phyloP scores from a whole-genome alignment of 2,888 invertebrate species.

The Cerastoderma edule region DNA sequence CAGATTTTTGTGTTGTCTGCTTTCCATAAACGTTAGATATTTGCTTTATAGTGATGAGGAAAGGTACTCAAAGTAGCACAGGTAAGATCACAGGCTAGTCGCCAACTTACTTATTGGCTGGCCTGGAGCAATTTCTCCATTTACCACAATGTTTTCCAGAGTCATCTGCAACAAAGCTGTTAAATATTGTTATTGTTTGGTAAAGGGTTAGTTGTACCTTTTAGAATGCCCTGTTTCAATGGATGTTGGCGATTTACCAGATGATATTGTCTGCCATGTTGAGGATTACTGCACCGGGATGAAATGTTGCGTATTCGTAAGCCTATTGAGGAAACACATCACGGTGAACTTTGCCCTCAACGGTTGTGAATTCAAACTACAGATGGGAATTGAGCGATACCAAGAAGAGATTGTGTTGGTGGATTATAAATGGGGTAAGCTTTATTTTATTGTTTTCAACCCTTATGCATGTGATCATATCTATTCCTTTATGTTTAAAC shows the following conservation, averaged over 20 bases:
- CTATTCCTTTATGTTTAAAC: no score
- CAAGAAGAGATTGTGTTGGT: conserved; percentile 37
- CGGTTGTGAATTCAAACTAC: conserved; percentile 54
- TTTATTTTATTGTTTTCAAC: no score
- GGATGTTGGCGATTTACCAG: conserved; percentile 41
- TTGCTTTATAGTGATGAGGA: no score
- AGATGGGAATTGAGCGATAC: conserved; percentile 53
- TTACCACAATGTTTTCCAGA: background rate
- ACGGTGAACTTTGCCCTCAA: conserved; percentile 54
- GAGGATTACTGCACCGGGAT: conserved; percentile 59
- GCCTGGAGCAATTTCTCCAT: background rate
- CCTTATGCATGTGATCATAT: no score
- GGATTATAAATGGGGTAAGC: conserved; percentile 58
- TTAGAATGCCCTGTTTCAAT: conserved; percentile 30
- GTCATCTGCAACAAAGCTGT: background rate
- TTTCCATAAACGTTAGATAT: no score
- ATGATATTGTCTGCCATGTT: conserved; percentile 49
- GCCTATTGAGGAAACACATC: conserved; percentile 44
- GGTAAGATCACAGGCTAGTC: no score
- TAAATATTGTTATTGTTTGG: no score
- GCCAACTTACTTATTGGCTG: no score
- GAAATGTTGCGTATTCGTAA: conserved; percentile 59
- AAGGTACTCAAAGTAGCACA: no score
- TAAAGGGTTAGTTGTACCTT: no score
- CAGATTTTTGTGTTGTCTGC: no score